These are phyloP conservation scores for Platyrinchus mystaceus DNA, from an alignment of 2,797 vertebrate genomes.

Conservation along the genomic window DNA sequence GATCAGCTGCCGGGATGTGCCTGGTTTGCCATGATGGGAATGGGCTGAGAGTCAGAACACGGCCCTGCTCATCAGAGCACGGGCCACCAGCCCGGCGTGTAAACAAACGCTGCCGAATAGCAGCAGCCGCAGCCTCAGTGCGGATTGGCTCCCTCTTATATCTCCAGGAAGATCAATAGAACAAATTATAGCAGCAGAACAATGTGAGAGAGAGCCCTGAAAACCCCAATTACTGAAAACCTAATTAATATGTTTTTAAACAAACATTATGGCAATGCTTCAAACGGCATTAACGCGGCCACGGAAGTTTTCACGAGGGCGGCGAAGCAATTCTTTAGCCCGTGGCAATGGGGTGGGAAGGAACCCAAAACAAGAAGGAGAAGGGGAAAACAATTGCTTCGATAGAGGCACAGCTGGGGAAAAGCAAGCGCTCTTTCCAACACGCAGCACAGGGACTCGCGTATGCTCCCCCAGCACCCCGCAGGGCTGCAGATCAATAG, in stretches of 20 bases:
- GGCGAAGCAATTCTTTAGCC: neutral
- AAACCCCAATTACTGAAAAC: conserved; percentile 28
- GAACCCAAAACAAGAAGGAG: neutral
- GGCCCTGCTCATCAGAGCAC: neutral
- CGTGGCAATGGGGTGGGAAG: neutral
- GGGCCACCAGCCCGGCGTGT: neutral
- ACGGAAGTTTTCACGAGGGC: conserved; percentile 1
- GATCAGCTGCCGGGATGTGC: neutral
- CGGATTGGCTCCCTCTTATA: neutral
- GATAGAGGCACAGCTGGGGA: neutral
- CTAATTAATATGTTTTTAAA: conserved; percentile 54
- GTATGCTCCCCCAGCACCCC: neutral
- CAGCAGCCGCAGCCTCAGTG: neutral
- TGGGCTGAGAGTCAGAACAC: neutral
- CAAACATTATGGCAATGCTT: conserved; percentile 23
- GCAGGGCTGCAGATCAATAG: conserved; percentile 32
- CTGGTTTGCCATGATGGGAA: neutral
- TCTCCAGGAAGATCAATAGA: conserved; percentile 40
- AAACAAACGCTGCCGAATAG: neutral
- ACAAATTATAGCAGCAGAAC: conserved; percentile 27
- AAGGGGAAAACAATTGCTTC: neutral
- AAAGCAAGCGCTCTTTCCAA: neutral
- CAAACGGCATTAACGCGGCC: neutral
- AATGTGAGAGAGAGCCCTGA: neutral
- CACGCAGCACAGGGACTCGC: neutral